A percentile compares a stretch with the other conserved stretches of the same genome.
Evolutionary conservation across 2,797 vertebrate genomes (phyloP).

Genomic region (Champsocephalus esox): DNA sequence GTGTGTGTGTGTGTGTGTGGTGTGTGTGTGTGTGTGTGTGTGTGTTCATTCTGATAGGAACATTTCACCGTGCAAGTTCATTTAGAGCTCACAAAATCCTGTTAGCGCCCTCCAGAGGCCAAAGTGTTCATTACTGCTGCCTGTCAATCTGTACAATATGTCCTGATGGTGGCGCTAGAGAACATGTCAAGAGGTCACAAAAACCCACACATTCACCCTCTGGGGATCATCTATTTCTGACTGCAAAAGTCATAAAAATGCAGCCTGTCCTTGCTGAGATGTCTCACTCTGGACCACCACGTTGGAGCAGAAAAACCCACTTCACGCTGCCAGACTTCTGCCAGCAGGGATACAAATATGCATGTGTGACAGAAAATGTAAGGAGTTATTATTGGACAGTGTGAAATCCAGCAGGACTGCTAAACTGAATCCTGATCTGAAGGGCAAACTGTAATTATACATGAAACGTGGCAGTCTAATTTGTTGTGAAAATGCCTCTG

Average conservation of each 20-base stretch:
- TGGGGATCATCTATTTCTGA: conserved; percentile 8
- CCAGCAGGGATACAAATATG: conserved; percentile 17
- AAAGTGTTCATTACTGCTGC: background rate
- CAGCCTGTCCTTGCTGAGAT: conserved; percentile 12
- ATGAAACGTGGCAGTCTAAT: conserved; percentile 50
- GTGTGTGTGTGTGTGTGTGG: too few species aligned
- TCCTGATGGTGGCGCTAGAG: background rate
- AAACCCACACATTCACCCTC: background rate
- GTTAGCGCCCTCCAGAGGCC: conserved; percentile 1
- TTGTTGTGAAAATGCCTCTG: conserved; percentile 54
- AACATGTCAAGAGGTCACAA: background rate
- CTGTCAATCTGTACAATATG: background rate
- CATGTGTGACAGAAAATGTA: conserved; percentile 34
- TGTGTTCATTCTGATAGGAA: background rate
- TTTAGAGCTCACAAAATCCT: background rate
- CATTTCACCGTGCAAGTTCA: background rate
- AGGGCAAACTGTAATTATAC: conserved; percentile 67
- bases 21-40: background rate
- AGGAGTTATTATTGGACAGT: conserved; percentile 52
- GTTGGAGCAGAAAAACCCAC: background rate
- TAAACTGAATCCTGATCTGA: conserved; percentile 60
- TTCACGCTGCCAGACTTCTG: background rate
- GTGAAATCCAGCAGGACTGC: conserved; percentile 58
- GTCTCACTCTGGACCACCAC: conserved; percentile 18
- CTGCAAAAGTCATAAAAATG: background rate